Conservation (phyloP, 2,888 invertebrate species). For the Dilophus febrilis region DNA sequence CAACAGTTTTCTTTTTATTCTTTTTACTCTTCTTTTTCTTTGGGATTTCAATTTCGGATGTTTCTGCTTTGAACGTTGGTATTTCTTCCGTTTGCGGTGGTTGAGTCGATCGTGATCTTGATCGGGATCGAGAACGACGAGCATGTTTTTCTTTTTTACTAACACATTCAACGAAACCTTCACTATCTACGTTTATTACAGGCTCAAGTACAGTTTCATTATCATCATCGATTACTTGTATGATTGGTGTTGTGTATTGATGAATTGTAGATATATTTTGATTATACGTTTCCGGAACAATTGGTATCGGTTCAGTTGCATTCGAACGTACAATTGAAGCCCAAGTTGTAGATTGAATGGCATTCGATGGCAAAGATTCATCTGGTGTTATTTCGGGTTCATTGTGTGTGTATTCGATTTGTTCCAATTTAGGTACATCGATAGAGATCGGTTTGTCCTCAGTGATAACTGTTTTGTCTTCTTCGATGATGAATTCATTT, state of each 20-base stretch:
- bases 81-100: slow-evolving; percentile 4
- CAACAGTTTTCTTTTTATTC: too few species aligned
- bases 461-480: not conserved
- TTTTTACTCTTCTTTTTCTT: too few species aligned
- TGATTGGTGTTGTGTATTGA: too few species aligned
- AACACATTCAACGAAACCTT: slow-evolving; percentile 29
- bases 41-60: too few species aligned
- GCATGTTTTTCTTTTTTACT: slow-evolving; percentile 5
- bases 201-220: too few species aligned
- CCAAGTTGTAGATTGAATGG: slow-evolving; percentile 6
- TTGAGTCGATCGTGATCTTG: slow-evolving; percentile 34
- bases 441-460: too few species aligned
- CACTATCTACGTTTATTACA: slow-evolving; percentile 13
- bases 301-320: not conserved
- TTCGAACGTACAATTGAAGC: slow-evolving; percentile 7
- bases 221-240: too few species aligned
- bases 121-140: slow-evolving; percentile 33
- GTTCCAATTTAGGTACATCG: too few species aligned
- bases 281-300: not conserved
- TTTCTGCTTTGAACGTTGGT: too few species aligned
- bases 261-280: too few species aligned
- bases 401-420: not conserved
- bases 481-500: slow-evolving; percentile 16
- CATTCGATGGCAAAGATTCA: not conserved
- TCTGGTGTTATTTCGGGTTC: not conserved